A percentile compares a stretch with the other conserved stretches of the same genome.
These are phyloP conservation scores for Chydorus sphaericus DNA, from an alignment of 2,888 invertebrate genomes.

Conservation along the genomic window DNA sequence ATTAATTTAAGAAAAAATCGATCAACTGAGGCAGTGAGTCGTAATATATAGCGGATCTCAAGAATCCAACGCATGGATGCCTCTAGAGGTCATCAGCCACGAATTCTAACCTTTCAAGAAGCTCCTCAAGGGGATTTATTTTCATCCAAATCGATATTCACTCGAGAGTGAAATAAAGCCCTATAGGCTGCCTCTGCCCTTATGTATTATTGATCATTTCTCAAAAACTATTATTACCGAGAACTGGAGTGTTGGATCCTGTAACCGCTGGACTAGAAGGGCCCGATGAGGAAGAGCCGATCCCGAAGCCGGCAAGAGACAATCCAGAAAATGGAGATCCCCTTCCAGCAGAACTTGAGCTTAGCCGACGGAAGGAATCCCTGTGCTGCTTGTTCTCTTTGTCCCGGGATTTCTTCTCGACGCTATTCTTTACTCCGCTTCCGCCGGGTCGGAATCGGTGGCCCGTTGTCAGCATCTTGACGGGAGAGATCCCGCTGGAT, in stretches of 20 bases:
- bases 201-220: too few species aligned
- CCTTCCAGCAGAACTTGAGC: not conserved
- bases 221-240: conserved; percentile 14
- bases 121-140: too few species aligned
- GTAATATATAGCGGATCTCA: too few species aligned
- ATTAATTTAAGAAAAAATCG: too few species aligned
- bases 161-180: too few species aligned
- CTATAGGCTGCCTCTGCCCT: too few species aligned
- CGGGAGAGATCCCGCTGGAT: conserved; percentile 6
- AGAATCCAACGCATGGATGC: too few species aligned
- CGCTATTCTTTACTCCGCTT: not conserved
- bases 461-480: conserved; percentile 6
- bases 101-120: too few species aligned
- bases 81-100: too few species aligned
- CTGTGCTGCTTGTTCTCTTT: conserved; percentile 31
- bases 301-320: not conserved
- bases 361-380: conserved; percentile 17
- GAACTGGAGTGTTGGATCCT: conserved; percentile 11
- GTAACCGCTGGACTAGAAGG: conserved; percentile 4
- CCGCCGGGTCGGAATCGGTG: not conserved
- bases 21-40: too few species aligned
- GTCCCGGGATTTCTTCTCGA: conserved; percentile 17
- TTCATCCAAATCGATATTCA: too few species aligned
- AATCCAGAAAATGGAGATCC: not conserved
- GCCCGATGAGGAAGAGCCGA: not conserved